Evolutionary conservation across 2,888 invertebrate genomes (phyloP), one percentile per base, ranked within the genome.

Genomic region (Latrodectus hesperus): DNA sequence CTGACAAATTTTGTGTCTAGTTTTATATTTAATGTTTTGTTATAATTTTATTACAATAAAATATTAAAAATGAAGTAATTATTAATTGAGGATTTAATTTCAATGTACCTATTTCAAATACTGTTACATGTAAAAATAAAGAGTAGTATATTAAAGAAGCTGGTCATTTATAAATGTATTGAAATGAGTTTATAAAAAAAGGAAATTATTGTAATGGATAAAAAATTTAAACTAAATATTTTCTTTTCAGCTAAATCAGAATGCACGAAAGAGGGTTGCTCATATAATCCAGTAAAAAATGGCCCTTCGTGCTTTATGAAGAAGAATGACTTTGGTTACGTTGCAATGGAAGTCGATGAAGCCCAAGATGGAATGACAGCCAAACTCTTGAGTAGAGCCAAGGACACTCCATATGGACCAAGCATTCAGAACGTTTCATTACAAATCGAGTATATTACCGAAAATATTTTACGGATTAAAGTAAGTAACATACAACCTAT

Each of bases 391-490:
- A 73, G 14, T 22, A 26, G 22, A 4, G 4, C 68, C 10, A 12
- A 17, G 0, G 51, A 38, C 0, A 81, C 82, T 0, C 82, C 81
- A 3, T 88, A 78, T 9, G 87, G 87, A 1, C 17, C 51, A 1
- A 64, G 70, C 16, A n/a, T 83, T 0, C 6, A n/a, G 0, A 70
- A 53, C 11, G 71, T 89, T 8, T 38, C n/a, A 1, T 65, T 90
- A 9, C 55, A 83, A 26, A 68, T 90, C 22, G 85, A 52, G 9
- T 83, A 82, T 26, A 49, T 90, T 14, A 85, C 79, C 0, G 72
- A 88, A 17, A 72, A 88, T n/a, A 88, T 89, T 26, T 16, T 90
- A 1, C 16, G 89, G 22, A 68, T 90, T 10, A 87, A 78, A 70
- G 81, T 90, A 74, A 79, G 71, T 38, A 38, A 38, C 38, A 6